Conservation (phyloP, 2,113 vertebrate species). For the Mixornis gularis region DNA sequence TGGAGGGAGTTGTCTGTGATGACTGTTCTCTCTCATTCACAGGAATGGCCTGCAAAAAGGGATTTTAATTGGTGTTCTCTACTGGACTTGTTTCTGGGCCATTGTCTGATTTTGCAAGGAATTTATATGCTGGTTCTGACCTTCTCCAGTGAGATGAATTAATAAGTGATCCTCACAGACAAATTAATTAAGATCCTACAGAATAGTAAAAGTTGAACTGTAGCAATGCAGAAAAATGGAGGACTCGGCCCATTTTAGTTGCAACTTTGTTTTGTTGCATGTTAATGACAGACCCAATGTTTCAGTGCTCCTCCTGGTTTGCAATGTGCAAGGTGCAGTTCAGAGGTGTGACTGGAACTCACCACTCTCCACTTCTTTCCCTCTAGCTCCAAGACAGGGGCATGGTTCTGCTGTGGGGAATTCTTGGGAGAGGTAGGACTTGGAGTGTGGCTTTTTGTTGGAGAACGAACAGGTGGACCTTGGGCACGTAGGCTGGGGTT, state of each 20-base stretch:
- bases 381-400: conserved; percentile 86
- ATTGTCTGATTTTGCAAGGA: background rate
- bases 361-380: conserved; percentile 99
- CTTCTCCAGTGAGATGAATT: background rate
- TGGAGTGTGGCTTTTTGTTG: conserved; percentile 69
- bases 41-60: background rate
- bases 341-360: conserved; percentile 41
- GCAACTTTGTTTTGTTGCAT: background rate
- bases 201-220: background rate
- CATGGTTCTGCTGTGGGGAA: conserved; percentile 68
- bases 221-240: background rate
- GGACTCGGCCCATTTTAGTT: background rate
- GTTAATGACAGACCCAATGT: background rate
- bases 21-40: background rate
- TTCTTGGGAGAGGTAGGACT: conserved; percentile 56
- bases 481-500: conserved; percentile 83
- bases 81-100: background rate
- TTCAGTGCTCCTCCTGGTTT: background rate
- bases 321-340: background rate
- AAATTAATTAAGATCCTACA: background rate
- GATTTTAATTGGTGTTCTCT: background rate
- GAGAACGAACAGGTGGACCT: conserved; percentile 59
- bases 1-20: background rate
- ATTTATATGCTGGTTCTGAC: background rate
- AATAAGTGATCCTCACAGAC: background rate